phyloP scores from a whole-genome alignment of 2,113 vertebrate genomes.

The Syngnathoides biaculeatus region DNA sequence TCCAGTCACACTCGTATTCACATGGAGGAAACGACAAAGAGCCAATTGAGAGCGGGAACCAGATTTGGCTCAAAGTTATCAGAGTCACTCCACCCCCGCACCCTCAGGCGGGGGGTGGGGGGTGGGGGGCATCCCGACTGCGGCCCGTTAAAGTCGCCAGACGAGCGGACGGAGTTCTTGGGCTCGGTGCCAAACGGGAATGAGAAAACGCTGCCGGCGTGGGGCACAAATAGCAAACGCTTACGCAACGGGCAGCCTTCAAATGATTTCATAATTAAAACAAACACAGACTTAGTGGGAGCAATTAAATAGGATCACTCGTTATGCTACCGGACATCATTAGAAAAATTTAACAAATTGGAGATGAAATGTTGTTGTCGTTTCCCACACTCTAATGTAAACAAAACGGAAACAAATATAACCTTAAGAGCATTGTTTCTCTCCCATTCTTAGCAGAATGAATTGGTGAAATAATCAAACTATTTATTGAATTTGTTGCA shows the following conservation, averaged over 20 bases:
- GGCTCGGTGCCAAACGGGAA: slow-evolving; percentile 39
- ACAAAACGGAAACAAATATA: slow-evolving; percentile 9
- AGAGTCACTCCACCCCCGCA: slow-evolving; percentile 29
- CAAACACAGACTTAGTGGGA: slow-evolving; percentile 43
- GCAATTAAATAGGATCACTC: slow-evolving; percentile 38
- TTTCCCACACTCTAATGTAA: slow-evolving; percentile 27
- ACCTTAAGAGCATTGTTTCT: slow-evolving; percentile 9
- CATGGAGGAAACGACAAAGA: slow-evolving; percentile 52
- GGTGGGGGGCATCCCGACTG: slow-evolving; percentile 30
- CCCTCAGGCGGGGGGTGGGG: not conserved
- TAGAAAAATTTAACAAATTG: slow-evolving; percentile 35
- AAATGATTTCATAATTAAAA: slow-evolving; percentile 38
- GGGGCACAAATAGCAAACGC: slow-evolving; percentile 41
- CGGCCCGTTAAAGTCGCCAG: slow-evolving; percentile 17
- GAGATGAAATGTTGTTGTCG: slow-evolving; percentile 25
- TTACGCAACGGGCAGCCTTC: slow-evolving; percentile 47
- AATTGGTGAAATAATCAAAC: not conserved
- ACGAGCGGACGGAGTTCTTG: slow-evolving; percentile 37
- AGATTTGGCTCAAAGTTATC: slow-evolving; percentile 44
- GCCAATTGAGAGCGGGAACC: slow-evolving; percentile 35
- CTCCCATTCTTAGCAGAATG: too few species aligned
- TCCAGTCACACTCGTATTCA: slow-evolving; percentile 37
- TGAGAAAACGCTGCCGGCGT: slow-evolving; percentile 40
- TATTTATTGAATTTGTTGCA: too few species aligned
- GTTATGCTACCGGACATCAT: slow-evolving; percentile 20